phyloP scores from a whole-genome alignment of 1,140 invertebrate species.

The Drosophila sulfurigaster region DNA sequence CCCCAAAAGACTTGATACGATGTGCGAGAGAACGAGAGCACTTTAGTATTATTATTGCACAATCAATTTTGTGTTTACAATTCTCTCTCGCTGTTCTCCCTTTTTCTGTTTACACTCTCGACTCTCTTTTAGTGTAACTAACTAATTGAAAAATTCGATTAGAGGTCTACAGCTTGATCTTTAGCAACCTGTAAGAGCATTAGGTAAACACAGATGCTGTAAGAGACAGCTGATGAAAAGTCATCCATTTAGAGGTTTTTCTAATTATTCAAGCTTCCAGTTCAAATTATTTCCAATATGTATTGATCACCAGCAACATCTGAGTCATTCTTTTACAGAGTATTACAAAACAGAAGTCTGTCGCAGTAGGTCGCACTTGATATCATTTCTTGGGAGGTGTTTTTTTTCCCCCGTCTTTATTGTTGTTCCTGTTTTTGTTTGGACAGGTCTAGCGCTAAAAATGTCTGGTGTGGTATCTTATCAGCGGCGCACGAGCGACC shows the following conservation, averaged over 20 bases:
- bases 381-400: constrained; percentile 3
- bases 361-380: constrained; percentile 14
- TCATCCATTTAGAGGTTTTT: too few relatives aligned
- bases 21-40: not conserved
- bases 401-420: not conserved
- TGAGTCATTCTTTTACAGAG: not conserved
- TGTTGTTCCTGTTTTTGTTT: too few relatives aligned
- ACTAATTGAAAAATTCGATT: constrained; percentile 26
- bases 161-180: constrained; percentile 56
- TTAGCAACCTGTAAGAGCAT: not conserved
- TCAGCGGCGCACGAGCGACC: not conserved
- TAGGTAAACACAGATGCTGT: not conserved
- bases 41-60: not conserved
- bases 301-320: not conserved
- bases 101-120: not conserved
- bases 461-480: constrained; percentile 36
- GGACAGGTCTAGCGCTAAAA: not conserved
- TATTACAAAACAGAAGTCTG: not conserved
- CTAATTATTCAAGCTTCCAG: too few relatives aligned
- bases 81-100: not conserved
- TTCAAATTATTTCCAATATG: not conserved
- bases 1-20: not conserved
- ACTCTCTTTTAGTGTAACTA: constrained; percentile 22
- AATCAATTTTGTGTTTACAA: not conserved
- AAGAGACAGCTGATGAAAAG: not conserved